Base-by-base conservation (phyloP, 1,140 invertebrate species). In the Ostrea denselamellosa region DNA sequence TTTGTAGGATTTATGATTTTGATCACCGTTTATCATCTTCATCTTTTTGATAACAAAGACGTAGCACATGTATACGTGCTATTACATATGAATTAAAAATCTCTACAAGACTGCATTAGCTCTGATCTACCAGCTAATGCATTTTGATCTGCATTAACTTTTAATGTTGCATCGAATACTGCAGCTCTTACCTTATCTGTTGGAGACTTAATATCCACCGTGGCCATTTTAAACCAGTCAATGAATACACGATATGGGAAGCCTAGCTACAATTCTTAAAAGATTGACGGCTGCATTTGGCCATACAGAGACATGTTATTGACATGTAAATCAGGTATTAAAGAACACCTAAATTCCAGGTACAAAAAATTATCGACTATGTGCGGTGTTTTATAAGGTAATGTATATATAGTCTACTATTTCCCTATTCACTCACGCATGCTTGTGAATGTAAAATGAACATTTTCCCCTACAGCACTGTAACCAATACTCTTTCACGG, bases 161-260 rank as follows among this genome's bases (percentile, higher is more conserved):
- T n/a, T n/a, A n/a, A n/a, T n/a, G n/a, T n/a, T n/a, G n/a, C n/a
- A n/a, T n/a, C n/a, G n/a, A 44, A 62, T 62, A 14, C 19, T 62
- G 56, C 56, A 62, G 14, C 12, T 10, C 68, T 77, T 77, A 34
- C 68, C 68, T 77, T 77, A 17, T 77, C 68, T 34, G 22, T 12
- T 77, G 68, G 14, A 14, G 68, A 28, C 28, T 77, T 77, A 12
- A 4, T 34, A 14, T 77, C 68, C 68, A 12, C 28, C 28, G 25
- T 34, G 68, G 22, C 68, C 68, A 77, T 34, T 77, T 77, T 77
- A 8, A 77, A 77, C 68, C 17, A 62, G n/a, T 62, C 17, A 62
- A 0, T 62, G 17, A 19, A 19, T n/a, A 62, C 56, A 62, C 17
- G 17, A 5, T 62, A 19, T 19, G 34, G 5, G 34, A 44, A 44